phyloP scores from a whole-genome alignment of 2,888 invertebrate species.

The Cremastinae sp. region DNA sequence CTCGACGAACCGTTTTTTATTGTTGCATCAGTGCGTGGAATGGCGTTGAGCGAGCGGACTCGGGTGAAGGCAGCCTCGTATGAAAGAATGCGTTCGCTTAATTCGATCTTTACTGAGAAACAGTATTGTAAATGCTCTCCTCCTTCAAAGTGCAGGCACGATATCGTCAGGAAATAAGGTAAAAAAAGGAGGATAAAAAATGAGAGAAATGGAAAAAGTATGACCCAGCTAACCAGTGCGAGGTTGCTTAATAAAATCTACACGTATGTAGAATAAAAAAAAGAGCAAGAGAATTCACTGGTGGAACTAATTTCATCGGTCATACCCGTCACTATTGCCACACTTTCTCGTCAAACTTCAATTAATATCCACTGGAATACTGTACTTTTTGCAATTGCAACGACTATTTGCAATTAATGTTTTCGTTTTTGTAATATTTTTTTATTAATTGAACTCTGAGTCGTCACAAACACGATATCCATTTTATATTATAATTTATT shows the following conservation, averaged over 20 bases:
- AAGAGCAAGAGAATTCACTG: conserved; percentile 9
- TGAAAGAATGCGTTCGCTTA: not conserved
- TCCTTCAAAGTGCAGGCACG: not conserved
- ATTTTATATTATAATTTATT: too few species aligned
- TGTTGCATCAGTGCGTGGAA: too few species aligned
- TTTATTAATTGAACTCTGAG: too few species aligned
- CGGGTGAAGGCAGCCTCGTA: too few species aligned
- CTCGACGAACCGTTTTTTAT: too few species aligned
- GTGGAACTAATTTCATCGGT: conserved; percentile 48
- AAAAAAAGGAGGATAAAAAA: not conserved
- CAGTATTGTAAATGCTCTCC: not conserved
- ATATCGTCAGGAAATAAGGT: too few species aligned
- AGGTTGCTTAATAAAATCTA: conserved; percentile 49
- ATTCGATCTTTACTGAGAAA: not conserved
- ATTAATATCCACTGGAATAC: conserved; percentile 19
- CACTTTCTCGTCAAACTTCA: conserved; percentile 27
- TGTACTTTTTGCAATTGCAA: conserved; percentile 22
- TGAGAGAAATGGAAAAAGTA: conserved; percentile 13
- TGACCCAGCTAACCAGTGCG: conserved; percentile 34
- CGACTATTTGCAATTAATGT: not conserved
- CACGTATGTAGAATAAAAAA: conserved; percentile 24
- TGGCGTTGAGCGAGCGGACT: too few species aligned
- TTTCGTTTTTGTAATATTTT: too few species aligned
- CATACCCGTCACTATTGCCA: conserved; percentile 44
- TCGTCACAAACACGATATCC: too few species aligned